phyloP scores from a whole-genome alignment of 1,140 invertebrate genomes.

The Maniola jurtina region DNA sequence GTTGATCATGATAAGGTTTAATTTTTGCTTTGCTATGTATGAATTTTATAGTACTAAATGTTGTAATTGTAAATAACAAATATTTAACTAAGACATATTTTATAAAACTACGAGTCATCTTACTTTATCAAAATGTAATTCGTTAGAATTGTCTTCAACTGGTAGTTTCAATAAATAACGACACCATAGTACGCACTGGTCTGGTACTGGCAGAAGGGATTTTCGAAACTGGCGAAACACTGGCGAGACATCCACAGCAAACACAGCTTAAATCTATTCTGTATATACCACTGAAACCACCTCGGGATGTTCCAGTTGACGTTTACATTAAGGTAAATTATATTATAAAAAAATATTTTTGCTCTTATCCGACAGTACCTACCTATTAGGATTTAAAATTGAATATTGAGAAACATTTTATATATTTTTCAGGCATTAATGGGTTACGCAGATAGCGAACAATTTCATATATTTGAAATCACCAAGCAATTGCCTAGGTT shows the following conservation, averaged over 20 bases:
- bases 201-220: slow-evolving; percentile 96
- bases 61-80: no score
- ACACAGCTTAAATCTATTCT: slow-evolving; percentile 73
- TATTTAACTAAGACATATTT: no score
- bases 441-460: slow-evolving; percentile 85
- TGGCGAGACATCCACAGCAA: slow-evolving; percentile 86
- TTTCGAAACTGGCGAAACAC: slow-evolving; percentile 84
- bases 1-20: no score
- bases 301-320: slow-evolving; percentile 91
- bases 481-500: slow-evolving; percentile 92
- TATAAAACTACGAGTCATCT: no score
- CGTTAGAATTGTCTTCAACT: slow-evolving; percentile 85
- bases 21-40: no score
- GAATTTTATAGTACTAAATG: no score
- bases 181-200: slow-evolving; percentile 88
- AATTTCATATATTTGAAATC: slow-evolving; percentile 95
- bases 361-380: no score
- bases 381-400: no score
- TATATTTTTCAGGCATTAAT: slow-evolving; percentile 82
- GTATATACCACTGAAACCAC: slow-evolving; percentile 84
- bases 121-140: no score
- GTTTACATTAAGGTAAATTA: slow-evolving; percentile 94
- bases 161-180: slow-evolving; percentile 87
- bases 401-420: background rate
- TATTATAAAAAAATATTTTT: no score